A percentile compares a stretch with the other conserved stretches of the same genome.
These are phyloP conservation scores for Drosophila parvula DNA, from an alignment of 1,140 invertebrate genomes.

Conservation along the genomic window DNA sequence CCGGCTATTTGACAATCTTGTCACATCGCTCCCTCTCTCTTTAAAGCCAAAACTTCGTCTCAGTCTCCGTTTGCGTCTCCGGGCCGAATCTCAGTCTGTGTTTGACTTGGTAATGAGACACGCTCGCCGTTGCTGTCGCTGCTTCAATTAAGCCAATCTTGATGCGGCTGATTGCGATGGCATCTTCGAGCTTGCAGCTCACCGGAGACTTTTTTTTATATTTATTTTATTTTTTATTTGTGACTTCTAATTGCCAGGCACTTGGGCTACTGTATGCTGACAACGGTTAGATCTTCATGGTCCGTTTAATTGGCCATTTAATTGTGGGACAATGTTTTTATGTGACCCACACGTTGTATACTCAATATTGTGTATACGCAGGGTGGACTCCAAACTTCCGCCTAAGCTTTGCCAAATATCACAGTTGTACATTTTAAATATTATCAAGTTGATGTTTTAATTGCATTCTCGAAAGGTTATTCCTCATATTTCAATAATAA, in stretches of 20 bases:
- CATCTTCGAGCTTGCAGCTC: conserved; percentile 34
- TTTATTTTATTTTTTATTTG: conserved; percentile 19
- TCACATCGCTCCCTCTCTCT: conserved; percentile 58
- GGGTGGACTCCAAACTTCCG: not conserved
- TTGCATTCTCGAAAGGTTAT: not conserved
- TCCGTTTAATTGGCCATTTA: conserved; percentile 28
- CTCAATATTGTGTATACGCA: conserved; percentile 60
- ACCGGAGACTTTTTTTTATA: conserved; percentile 12
- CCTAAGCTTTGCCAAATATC: too few species aligned
- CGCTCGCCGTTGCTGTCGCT: conserved; percentile 50
- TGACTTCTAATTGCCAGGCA: conserved; percentile 48
- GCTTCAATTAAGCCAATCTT: conserved; percentile 71
- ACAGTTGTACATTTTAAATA: not conserved
- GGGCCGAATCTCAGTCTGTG: conserved; percentile 33
- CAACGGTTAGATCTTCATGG: conserved; percentile 13
- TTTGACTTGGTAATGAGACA: conserved; percentile 74
- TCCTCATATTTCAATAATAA: not conserved
- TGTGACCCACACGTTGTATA: conserved; percentile 57
- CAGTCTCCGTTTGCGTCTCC: conserved; percentile 2
- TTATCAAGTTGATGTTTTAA: not conserved
- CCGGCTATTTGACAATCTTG: conserved; percentile 76
- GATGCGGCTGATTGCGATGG: conserved; percentile 51
- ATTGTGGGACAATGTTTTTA: conserved; percentile 26
- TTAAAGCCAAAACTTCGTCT: conserved; percentile 19
- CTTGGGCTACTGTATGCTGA: conserved; percentile 33